A percentile compares a stretch with the other conserved stretches of the same genome.
Conservation (phyloP, 1,140 invertebrate genomes). For the Agrypnia vestita region DNA sequence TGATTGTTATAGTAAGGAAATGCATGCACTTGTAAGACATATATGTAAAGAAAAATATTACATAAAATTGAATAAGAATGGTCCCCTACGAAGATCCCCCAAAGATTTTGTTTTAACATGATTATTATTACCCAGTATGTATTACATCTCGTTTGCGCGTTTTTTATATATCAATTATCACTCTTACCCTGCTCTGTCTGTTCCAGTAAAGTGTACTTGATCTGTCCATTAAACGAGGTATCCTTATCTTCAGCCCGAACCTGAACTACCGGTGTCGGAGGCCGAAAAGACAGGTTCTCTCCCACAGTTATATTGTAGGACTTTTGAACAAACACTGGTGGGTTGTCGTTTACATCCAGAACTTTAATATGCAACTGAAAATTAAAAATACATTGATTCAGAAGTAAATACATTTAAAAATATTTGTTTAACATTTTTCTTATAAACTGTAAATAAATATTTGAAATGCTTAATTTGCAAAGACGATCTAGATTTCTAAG, state of each 20-base stretch:
- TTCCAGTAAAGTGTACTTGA: conserved; percentile 82
- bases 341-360: conserved; percentile 88
- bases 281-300: conserved; percentile 86
- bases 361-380: conserved; percentile 78
- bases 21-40: no score
- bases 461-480: no score
- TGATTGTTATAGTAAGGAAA: no score
- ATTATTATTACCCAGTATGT: no score
- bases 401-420: neutral
- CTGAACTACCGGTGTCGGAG: conserved; percentile 85
- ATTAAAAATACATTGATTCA: neutral
- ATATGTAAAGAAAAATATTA: no score
- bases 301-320: conserved; percentile 85
- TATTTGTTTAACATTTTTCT: neutral
- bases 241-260: conserved; percentile 86
- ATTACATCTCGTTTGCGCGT: no score
- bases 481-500: no score
- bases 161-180: no score
- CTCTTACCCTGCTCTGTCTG: conserved; percentile 71
- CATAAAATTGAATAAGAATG: no score
- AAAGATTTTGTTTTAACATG: no score
- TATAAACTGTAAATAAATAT: no score
- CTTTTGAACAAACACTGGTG: conserved; percentile 83
- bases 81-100: no score
- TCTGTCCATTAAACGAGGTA: conserved; percentile 81